Evolutionary conservation across 2,888 invertebrate genomes (phyloP), one percentile per base, ranked within the genome.

Genomic region (Drosophila pseudotalamancana): DNA sequence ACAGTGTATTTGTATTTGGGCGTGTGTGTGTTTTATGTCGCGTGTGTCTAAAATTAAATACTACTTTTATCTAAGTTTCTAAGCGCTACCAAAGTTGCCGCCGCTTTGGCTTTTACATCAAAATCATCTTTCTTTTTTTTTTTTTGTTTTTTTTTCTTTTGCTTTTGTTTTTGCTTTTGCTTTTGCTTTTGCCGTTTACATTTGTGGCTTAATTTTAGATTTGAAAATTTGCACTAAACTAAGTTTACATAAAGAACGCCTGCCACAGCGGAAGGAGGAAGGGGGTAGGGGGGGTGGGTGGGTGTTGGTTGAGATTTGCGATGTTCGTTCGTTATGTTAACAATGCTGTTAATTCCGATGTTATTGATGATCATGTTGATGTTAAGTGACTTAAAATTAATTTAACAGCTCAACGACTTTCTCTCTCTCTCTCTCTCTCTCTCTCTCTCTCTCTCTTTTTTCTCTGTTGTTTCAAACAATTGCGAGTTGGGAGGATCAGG

Each of bases 321-420:
- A 18, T 27, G n/a, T 5, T 62, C 31, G n/a, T 19, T 43, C 27
- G 53, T 62, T 45, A 18, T 43, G 18, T 21, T 21, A 43, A 31
- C 42, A 31, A 23, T 37, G 4, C 32, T 54, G 40, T 25, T 40
- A 27, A 31, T 31, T 35, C 43, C 45, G 34, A 35, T 59, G 27
- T n/a, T 37, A 27, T 14, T 39, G 32, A 23, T 50, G 46, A 31
- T 61, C 32, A 25, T 45, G 37, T 27, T 55, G 29, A 27, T 55
- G 25, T 56, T 48, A 39, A 29, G 31, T 54, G 25, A 32, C 72
- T 79, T 76, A 76, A 63, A 80, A 77, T 62, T 77, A 81, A 69
- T 80, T 73, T 77, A 77, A 81, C 77, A 81, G 78, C 70, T 59
- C 39, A 51, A 27, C 46, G 18, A 32, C 31, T 31, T 42, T 39